Base-by-base conservation (phyloP, 1,140 invertebrate species). In the Micrasema minimum region DNA sequence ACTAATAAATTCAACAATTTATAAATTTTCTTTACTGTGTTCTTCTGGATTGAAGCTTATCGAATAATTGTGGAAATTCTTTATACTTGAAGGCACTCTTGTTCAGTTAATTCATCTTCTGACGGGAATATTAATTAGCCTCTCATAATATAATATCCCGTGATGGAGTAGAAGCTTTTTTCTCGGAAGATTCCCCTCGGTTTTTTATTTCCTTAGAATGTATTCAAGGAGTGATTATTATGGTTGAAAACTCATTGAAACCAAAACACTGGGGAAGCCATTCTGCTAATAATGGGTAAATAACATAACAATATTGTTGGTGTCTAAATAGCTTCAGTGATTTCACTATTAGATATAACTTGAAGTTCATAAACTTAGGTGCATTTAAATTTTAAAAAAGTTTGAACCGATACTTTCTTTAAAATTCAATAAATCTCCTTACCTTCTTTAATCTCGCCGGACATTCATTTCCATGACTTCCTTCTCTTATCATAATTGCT, bases 61-160 rank as follows among this genome's bases (percentile, higher is more conserved):
- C 55, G 35, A 31, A 59, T 59, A 22, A 59, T 59, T 59, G 5
- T 37, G 7, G 18, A 37, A 57, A 59, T 59, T 59, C 55, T 59
- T 59, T 59, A 41, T 41, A 59, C 55, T 37, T 12, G 55, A 59
- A 38, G 26, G 55, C 55, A 14, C 11, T 38, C 35, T 59, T 38
- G n/a, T 18, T 5, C 35, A 31, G 55, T n/a, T 59, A 59, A 66
- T 66, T 45, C 62, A 66, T 66, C 62, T 66, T 51, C 46, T 45
- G 35, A 11, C 16, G 20, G 45, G 62, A 66, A 50, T 51, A 66
- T 66, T 66, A 66, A 66, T 66, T 66, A 66, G 62, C 43, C 45
- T 23, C 20, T 16, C 6, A 64, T 64, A 66, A 66, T 51, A 22
- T 38, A 50, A 66, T 31, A 50, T 31, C 2, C 26, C 26, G 26